Conservation (phyloP, 2,797 vertebrate genomes). For the Peromyscus melanophrys region DNA sequence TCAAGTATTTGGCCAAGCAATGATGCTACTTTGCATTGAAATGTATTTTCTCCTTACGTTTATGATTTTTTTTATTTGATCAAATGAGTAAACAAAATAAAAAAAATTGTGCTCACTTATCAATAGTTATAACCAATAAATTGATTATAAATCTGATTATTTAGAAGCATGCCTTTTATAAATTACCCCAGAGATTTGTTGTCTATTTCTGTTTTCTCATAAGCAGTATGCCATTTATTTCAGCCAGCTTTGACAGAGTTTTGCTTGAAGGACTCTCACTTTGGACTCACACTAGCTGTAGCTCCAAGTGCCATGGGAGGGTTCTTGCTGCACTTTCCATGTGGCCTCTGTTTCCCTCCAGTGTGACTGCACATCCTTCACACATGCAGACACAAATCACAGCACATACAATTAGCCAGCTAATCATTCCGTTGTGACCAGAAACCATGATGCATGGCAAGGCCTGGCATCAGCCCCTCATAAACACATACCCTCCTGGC, state of each 20-base stretch:
- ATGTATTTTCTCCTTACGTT: constrained; percentile 14
- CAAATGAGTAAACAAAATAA: constrained; percentile 64
- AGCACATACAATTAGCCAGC: neutral
- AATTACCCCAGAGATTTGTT: constrained; percentile 62
- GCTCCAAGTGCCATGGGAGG: neutral
- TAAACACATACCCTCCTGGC: neutral
- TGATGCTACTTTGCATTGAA: neutral
- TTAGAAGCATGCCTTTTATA: constrained; percentile 54
- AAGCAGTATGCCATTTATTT: constrained; percentile 62
- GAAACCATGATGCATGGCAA: neutral
- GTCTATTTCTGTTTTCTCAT: constrained; percentile 55
- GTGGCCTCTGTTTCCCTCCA: neutral
- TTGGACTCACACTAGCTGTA: constrained; percentile 33
- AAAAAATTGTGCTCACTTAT: constrained; percentile 28
- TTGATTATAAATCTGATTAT: neutral
- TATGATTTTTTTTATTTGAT: constrained; percentile 32
- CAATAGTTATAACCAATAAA: neutral
- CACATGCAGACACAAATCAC: neutral
- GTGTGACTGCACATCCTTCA: neutral
- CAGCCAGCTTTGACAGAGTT: constrained; percentile 32
- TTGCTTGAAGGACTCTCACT: neutral
- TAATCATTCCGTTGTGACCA: constrained; percentile 46
- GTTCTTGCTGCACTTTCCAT: constrained; percentile 30
- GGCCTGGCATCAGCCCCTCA: neutral
- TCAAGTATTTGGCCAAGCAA: neutral